Percentiles rank a stretch among this genome's conserved stretches.
phyloP scores from a whole-genome alignment of 2,797 vertebrate genomes.

The Centroberyx gerrardi region DNA sequence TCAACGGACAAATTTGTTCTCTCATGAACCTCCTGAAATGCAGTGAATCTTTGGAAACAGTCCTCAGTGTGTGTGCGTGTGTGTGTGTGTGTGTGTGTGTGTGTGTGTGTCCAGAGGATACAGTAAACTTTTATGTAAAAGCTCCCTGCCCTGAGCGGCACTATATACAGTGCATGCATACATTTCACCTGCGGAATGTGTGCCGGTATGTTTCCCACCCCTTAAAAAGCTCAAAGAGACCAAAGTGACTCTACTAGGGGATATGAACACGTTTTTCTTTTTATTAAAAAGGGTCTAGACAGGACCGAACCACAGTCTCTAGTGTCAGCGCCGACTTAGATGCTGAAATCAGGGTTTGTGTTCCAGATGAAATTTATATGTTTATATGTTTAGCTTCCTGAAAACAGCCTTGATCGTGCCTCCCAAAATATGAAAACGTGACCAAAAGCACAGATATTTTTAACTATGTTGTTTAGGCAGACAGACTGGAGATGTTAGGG shows the following conservation, averaged over 20 bases:
- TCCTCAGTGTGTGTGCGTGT: slow-evolving; percentile 15
- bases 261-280: slow-evolving; percentile 4
- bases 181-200: slow-evolving; percentile 31
- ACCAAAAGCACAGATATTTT: slow-evolving; percentile 1
- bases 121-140: slow-evolving; percentile 7
- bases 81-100: slow-evolving; percentile 15
- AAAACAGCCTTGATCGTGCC: not conserved
- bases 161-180: slow-evolving; percentile 10
- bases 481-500: not conserved
- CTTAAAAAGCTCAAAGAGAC: slow-evolving; percentile 24
- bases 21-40: slow-evolving; percentile 35
- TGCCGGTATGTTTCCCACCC: slow-evolving; percentile 27
- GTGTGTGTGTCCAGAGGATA: slow-evolving; percentile 16
- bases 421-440: slow-evolving; percentile 16
- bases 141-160: not conserved
- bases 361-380: slow-evolving; percentile 9
- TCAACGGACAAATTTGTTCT: slow-evolving; percentile 41
- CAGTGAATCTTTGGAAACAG: too few species aligned
- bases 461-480: not conserved
- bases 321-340: slow-evolving; percentile 5
- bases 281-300: slow-evolving; percentile 49
- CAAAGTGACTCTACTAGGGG: slow-evolving; percentile 26
- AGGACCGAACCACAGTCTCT: slow-evolving; percentile 38
- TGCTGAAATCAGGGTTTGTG: slow-evolving; percentile 17
- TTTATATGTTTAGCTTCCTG: not conserved